phyloP scores from a whole-genome alignment of 2,113 vertebrate genomes.

The Lichenostomus cassidix region DNA sequence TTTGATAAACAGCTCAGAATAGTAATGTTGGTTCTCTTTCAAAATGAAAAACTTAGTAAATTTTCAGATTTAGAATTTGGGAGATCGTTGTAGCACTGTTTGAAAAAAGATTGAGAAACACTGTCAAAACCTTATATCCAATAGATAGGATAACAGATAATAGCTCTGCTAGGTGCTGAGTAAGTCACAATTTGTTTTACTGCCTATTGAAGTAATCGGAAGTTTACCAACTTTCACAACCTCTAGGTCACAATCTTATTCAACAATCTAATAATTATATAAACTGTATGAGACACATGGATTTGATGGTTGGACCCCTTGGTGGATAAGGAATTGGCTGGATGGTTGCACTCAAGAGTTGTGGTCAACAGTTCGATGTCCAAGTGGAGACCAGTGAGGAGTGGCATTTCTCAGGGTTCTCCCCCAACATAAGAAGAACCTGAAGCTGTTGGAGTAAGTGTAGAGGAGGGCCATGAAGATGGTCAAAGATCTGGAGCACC shows the following conservation, averaged over 20 bases:
- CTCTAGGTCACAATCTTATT: too few relatives aligned
- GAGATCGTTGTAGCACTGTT: background rate
- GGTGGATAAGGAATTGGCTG: background rate
- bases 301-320: background rate
- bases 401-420: background rate
- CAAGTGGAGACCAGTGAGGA: background rate
- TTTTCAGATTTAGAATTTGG: background rate
- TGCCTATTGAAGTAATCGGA: background rate
- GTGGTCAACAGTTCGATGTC: background rate
- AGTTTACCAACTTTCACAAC: background rate
- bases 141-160: background rate
- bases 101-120: background rate
- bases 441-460: background rate
- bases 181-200: background rate
- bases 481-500: background rate
- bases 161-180: background rate
- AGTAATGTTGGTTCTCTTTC: background rate
- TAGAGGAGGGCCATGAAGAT: background rate
- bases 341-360: background rate
- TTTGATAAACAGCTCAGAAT: background rate
- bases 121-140: background rate
- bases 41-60: background rate
- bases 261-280: background rate
- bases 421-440: background rate
- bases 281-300: background rate